phyloP scores from a whole-genome alignment of 2,888 invertebrate species.

The Vesta saturnalis region DNA sequence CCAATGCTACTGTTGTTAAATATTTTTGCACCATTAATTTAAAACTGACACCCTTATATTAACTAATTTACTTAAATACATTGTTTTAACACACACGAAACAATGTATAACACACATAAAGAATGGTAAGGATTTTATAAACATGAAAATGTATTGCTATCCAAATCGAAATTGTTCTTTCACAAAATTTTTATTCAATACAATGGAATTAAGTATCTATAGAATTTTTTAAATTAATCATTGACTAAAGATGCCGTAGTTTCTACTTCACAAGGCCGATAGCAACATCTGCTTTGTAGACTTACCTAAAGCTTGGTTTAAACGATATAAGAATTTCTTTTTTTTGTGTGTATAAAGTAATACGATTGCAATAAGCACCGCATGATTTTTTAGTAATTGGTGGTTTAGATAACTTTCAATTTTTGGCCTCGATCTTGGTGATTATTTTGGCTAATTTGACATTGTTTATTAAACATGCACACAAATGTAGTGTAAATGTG shows the following conservation, averaged over 20 bases:
- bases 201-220: slow-evolving; percentile 34
- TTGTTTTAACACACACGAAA: slow-evolving; percentile 9
- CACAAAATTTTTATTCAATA: neutral
- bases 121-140: neutral
- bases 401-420: too few relatives aligned
- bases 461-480: too few relatives aligned
- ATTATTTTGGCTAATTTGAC: too few relatives aligned
- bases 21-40: slow-evolving; percentile 36
- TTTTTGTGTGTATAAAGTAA: neutral
- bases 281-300: slow-evolving; percentile 45
- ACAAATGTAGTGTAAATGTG: slow-evolving; percentile 29
- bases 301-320: slow-evolving; percentile 22
- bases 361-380: neutral
- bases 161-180: neutral
- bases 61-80: slow-evolving; percentile 23
- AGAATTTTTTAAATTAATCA: slow-evolving; percentile 50
- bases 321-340: slow-evolving; percentile 20
- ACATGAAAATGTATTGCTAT: neutral
- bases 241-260: slow-evolving; percentile 46
- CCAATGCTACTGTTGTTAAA: slow-evolving; percentile 39
- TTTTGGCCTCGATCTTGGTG: too few relatives aligned
- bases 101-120: neutral
- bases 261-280: slow-evolving; percentile 48
- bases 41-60: slow-evolving; percentile 30
- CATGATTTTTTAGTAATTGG: too few relatives aligned